phyloP scores from a whole-genome alignment of 2,888 invertebrate genomes.

The Drosophila neonasuta region DNA sequence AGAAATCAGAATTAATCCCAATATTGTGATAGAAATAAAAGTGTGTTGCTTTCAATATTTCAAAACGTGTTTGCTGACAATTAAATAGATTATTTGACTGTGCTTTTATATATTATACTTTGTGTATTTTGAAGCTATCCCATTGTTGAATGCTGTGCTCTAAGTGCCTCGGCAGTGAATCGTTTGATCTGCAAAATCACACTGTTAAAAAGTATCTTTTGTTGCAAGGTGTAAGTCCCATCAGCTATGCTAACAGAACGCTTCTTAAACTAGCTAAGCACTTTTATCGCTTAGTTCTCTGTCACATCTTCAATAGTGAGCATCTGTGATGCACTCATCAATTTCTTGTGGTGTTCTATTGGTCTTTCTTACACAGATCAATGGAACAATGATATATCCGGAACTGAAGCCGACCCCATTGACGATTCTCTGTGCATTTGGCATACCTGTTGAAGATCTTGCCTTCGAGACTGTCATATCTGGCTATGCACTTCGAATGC shows the following conservation, averaged over 20 bases:
- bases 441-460: slow-evolving; percentile 76
- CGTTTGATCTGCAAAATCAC: not conserved
- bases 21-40: slow-evolving; percentile 35
- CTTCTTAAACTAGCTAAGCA: not conserved
- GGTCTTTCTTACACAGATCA: not conserved
- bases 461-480: slow-evolving; percentile 71
- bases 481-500: slow-evolving; percentile 75
- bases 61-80: not conserved
- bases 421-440: slow-evolving; percentile 78
- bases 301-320: slow-evolving; percentile 4
- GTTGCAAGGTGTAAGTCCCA: slow-evolving; percentile 20
- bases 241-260: slow-evolving; percentile 17
- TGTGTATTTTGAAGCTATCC: not conserved
- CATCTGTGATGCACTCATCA: not conserved
- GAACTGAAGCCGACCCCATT: slow-evolving; percentile 60
- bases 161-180: not conserved
- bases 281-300: slow-evolving; percentile 20
- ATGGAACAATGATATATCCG: slow-evolving; percentile 51
- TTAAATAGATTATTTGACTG: not conserved
- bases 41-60: not conserved
- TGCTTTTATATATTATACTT: not conserved
- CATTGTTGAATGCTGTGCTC: not conserved
- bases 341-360: not conserved
- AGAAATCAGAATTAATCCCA: not conserved
- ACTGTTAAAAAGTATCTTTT: not conserved